Evolutionary conservation across 2,113 vertebrate species (phyloP).

Genomic region (Corynorhinus townsendii): DNA sequence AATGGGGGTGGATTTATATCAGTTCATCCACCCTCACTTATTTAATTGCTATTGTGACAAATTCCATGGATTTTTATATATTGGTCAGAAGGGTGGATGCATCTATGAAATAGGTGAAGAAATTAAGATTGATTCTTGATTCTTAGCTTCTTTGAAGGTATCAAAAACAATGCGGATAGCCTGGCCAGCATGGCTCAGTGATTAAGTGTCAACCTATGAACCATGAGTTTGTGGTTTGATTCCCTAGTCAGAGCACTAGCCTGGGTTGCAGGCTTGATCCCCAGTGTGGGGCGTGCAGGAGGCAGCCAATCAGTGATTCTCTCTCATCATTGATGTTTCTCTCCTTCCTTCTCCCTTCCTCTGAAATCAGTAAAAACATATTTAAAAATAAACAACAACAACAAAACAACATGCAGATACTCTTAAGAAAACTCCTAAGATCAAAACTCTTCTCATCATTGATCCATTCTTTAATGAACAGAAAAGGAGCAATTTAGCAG

Average conservation of each 20-base stretch:
- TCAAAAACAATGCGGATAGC: background rate
- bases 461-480: conserved; percentile 14
- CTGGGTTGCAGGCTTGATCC: no score
- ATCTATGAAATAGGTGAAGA: background rate
- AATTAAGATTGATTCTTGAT: conserved; percentile 9
- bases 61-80: conserved; percentile 8
- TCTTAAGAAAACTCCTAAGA: background rate
- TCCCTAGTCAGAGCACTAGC: no score
- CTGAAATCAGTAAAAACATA: no score
- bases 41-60: conserved; percentile 14
- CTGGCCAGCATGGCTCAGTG: no score
- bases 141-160: background rate
- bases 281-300: no score
- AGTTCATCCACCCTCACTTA: background rate
- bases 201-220: no score
- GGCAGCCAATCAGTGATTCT: no score
- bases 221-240: no score
- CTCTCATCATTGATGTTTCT: no score
- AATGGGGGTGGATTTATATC: background rate
- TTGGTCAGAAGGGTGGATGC: background rate
- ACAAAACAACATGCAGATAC: background rate
- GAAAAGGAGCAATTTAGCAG: background rate
- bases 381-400: no score
- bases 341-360: no score
- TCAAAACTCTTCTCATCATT: background rate